These are phyloP conservation scores for Lithophane socia DNA, from an alignment of 2,888 invertebrate genomes.

Conservation along the genomic window DNA sequence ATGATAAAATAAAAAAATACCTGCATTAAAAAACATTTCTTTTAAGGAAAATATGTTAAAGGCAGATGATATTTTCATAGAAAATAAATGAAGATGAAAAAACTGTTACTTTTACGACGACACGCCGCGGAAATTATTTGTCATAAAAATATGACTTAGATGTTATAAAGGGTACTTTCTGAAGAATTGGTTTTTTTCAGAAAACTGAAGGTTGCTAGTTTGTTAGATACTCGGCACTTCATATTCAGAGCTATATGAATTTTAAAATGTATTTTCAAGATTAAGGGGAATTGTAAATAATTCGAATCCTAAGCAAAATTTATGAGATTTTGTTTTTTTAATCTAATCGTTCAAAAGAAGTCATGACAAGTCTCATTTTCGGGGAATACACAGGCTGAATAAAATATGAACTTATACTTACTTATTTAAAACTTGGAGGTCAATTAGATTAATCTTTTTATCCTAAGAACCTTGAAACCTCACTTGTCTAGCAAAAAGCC, in stretches of 20 bases:
- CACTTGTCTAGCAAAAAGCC: conserved; percentile 18
- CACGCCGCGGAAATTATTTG: conserved; percentile 62
- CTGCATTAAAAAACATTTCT: conserved; percentile 53
- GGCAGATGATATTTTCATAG: conserved; percentile 60
- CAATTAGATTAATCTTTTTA: conserved; percentile 17
- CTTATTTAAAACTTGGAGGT: conserved; percentile 1
- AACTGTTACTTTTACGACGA: conserved; percentile 51
- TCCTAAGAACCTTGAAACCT: conserved; percentile 21
- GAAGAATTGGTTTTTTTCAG: conserved; percentile 10
- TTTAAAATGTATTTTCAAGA: background rate
- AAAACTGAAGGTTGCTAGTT: conserved; percentile 11
- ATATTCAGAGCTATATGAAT: conserved; percentile 16
- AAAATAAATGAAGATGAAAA: conserved; percentile 61
- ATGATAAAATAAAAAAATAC: conserved; percentile 44
- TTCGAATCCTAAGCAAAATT: background rate
- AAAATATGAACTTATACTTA: conserved; percentile 5
- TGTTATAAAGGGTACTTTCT: conserved; percentile 46
- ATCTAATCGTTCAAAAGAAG: background rate
- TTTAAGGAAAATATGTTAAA: conserved; percentile 53
- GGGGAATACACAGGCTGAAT: background rate
- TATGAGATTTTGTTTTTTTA: background rate
- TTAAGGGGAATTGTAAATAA: background rate
- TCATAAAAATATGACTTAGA: conserved; percentile 65
- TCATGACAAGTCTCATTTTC: background rate
- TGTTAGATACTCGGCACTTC: background rate